Evolutionary conservation across 2,113 vertebrate genomes (phyloP).

Genomic region (Larimichthys crocea): DNA sequence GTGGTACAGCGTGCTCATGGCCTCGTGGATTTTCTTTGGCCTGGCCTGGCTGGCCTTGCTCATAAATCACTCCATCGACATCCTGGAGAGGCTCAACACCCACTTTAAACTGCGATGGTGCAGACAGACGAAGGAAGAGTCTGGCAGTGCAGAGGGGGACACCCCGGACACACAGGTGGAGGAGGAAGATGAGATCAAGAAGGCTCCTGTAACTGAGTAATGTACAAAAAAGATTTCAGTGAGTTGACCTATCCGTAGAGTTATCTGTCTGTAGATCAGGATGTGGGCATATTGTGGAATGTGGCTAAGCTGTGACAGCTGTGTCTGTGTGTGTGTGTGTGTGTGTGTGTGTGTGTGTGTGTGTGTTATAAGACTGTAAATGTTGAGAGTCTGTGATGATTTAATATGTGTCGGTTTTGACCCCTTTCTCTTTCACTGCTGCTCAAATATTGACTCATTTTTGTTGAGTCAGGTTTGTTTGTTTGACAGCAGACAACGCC

Average conservation of each 20-base stretch:
- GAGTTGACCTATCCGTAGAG: slow-evolving; percentile 1
- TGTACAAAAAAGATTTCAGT: background rate
- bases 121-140: background rate
- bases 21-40: slow-evolving; percentile 94
- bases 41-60: slow-evolving; percentile 93
- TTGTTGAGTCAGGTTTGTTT: slow-evolving; percentile 50
- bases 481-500: background rate
- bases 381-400: background rate
- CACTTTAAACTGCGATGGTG: slow-evolving; percentile 57
- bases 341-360: background rate
- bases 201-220: slow-evolving; percentile 44
- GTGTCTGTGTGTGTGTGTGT: background rate
- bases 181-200: slow-evolving; percentile 53
- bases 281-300: background rate
- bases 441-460: slow-evolving; percentile 44
- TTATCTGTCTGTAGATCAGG: background rate
- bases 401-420: background rate
- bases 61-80: slow-evolving; percentile 89
- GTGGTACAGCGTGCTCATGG: slow-evolving; percentile 90
- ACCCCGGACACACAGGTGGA: slow-evolving; percentile 43
- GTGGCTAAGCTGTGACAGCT: background rate
- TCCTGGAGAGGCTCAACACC: slow-evolving; percentile 84
- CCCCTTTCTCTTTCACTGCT: background rate
- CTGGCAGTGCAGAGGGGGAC: background rate
- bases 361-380: background rate